These are phyloP conservation scores for Erpornis zantholeuca DNA, from an alignment of 2,113 vertebrate genomes.

Conservation along the genomic window DNA sequence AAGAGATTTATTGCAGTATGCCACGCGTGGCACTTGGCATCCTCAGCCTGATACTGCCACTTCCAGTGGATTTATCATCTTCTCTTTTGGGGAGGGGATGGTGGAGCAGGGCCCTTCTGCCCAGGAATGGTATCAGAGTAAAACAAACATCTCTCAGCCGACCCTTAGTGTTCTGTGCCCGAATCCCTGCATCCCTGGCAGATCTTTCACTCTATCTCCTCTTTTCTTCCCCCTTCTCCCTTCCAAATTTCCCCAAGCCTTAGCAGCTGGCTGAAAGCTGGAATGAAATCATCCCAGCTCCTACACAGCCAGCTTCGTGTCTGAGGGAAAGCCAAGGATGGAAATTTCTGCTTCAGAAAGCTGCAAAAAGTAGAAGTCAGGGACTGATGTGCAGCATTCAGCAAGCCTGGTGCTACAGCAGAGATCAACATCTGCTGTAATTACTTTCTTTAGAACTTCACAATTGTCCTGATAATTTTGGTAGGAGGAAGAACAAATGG, in stretches of 20 bases:
- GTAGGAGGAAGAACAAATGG: conserved; percentile 28
- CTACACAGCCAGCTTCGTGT: neutral
- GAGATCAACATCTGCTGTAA: conserved; percentile 44
- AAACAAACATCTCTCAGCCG: neutral
- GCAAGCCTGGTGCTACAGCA: neutral
- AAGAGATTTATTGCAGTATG: neutral
- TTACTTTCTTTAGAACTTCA: conserved; percentile 39
- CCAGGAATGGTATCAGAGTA: neutral
- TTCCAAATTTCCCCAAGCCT: neutral
- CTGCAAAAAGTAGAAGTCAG: neutral
- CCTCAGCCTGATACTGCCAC: neutral
- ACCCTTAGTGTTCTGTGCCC: neutral
- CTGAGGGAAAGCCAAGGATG: neutral
- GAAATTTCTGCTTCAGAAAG: neutral
- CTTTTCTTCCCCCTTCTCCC: neutral
- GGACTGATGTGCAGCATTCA: neutral
- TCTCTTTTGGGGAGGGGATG: neutral
- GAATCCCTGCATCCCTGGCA: neutral
- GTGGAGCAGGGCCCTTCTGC: neutral
- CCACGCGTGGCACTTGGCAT: rapidly evolving
- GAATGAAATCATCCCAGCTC: neutral
- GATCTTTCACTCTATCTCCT: neutral
- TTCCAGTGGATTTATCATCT: neutral
- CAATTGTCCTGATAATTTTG: conserved; percentile 37
- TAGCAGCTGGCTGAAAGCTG: neutral